Conservation (phyloP, 1,140 invertebrate species). For the Chironomus striatipennis region DNA sequence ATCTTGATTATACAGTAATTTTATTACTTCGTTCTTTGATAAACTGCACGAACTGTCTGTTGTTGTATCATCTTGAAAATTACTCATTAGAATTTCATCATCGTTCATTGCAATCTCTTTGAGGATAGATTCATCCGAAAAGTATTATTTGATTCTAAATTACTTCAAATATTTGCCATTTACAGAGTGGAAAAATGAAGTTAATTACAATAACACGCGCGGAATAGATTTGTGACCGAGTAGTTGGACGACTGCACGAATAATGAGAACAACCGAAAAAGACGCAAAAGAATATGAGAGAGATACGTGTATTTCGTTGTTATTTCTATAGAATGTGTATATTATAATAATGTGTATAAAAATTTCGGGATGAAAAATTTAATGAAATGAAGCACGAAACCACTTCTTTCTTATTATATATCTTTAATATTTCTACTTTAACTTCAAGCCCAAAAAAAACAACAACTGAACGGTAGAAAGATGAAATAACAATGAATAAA, state of each 20-base stretch:
- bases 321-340: neutral
- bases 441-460: neutral
- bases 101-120: neutral
- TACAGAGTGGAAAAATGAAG: neutral
- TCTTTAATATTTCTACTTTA: neutral
- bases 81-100: constrained; percentile 9
- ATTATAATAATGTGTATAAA: neutral
- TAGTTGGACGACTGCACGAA: constrained; percentile 1
- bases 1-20: neutral
- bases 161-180: neutral
- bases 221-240: constrained; percentile 1
- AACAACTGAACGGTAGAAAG: neutral
- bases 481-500: neutral
- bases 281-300: constrained; percentile 4
- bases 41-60: neutral
- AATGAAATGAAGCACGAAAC: neutral
- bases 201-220: constrained; percentile 2
- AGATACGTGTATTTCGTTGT: neutral
- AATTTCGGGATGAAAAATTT: neutral
- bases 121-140: neutral
- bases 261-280: constrained; percentile 6
- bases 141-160: neutral
- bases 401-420: neutral
- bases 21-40: constrained; percentile 15
- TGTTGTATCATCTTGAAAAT: neutral